Evolutionary conservation across 2,797 vertebrate genomes (phyloP).

Genomic region (Xenentodon cancila): DNA sequence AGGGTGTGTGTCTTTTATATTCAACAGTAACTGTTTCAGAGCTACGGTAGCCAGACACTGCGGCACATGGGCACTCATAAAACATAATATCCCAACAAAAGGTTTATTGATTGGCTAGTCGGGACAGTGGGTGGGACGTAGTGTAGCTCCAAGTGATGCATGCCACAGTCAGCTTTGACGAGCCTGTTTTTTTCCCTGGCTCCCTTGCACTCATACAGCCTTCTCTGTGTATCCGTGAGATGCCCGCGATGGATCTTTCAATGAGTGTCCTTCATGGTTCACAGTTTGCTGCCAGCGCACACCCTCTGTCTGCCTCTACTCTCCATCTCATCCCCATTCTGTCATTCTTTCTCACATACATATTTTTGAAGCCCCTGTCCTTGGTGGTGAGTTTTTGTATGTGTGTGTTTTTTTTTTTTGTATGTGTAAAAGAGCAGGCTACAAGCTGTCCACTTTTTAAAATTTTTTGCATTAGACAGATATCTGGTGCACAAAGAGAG

Average conservation of each 20-base stretch:
- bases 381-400: conserved; percentile 44
- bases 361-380: conserved; percentile 42
- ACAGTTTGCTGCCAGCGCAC: conserved; percentile 52
- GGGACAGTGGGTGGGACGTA: conserved; percentile 57
- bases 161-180: conserved; percentile 67
- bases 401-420: conserved; percentile 55
- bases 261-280: conserved; percentile 69
- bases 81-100: conserved; percentile 63
- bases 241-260: conserved; percentile 51
- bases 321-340: conserved; percentile 67
- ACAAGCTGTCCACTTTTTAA: conserved; percentile 55
- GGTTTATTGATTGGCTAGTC: conserved; percentile 60
- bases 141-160: conserved; percentile 55
- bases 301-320: conserved; percentile 51
- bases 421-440: conserved; percentile 57
- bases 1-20: conserved; percentile 64
- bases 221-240: conserved; percentile 53
- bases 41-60: conserved; percentile 67
- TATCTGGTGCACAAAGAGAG: conserved; percentile 57
- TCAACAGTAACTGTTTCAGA: conserved; percentile 67
- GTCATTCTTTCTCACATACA: conserved; percentile 51
- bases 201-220: conserved; percentile 33
- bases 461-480: conserved; percentile 55
- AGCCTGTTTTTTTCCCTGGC: conserved; percentile 49
- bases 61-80: conserved; percentile 68